Evolutionary conservation across 2,888 invertebrate species (phyloP).

Genomic region (Biston stratarius): DNA sequence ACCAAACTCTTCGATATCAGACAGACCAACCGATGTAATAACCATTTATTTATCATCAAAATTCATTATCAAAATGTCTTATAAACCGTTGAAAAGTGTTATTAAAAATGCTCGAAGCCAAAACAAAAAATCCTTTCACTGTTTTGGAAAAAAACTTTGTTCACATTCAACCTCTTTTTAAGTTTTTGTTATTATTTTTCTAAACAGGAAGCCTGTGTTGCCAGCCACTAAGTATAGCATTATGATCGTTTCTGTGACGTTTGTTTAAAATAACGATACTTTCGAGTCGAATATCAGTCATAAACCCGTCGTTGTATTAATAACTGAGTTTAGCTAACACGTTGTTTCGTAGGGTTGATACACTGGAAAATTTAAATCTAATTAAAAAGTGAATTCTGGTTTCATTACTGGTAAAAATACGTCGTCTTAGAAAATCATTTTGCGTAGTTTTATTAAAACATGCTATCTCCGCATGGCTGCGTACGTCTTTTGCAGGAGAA

Average conservation of each 20-base stretch:
- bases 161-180: neutral
- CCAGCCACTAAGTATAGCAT: constrained; percentile 37
- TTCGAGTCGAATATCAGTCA: constrained; percentile 61
- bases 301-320: constrained; percentile 69
- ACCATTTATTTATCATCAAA: constrained; percentile 12
- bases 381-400: neutral
- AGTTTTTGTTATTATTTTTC: constrained; percentile 8
- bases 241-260: constrained; percentile 58
- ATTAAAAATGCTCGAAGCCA: neutral
- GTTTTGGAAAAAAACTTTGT: neutral
- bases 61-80: constrained; percentile 2
- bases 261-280: constrained; percentile 65
- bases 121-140: neutral
- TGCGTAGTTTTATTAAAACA: too few relatives aligned
- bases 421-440: too few relatives aligned
- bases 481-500: too few relatives aligned
- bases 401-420: neutral
- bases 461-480: too few relatives aligned
- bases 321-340: constrained; percentile 59
- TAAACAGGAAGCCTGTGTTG: constrained; percentile 33
- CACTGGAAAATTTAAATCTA: constrained; percentile 15
- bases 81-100: constrained; percentile 3
- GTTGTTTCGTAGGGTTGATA: constrained; percentile 36
- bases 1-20: too few relatives aligned
- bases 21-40: too few relatives aligned